Percentiles rank a stretch among this genome's conserved stretches.
phyloP scores from a whole-genome alignment of 2,113 vertebrate species.

The Perccottus glenii region DNA sequence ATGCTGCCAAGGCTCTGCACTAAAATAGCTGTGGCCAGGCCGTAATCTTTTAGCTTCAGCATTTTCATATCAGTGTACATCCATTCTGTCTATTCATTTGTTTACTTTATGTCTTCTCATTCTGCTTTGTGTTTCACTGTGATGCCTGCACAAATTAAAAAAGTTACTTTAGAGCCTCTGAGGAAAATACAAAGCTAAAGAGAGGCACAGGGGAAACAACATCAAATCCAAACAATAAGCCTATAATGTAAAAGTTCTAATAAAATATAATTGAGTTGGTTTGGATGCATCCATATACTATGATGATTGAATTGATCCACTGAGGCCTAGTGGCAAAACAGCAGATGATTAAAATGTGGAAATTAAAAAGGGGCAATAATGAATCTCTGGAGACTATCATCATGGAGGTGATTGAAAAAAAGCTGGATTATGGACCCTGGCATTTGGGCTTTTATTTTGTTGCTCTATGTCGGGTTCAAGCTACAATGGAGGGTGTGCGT shows the following conservation, averaged over 20 bases:
- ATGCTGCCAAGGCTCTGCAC: background rate
- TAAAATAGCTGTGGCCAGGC: background rate
- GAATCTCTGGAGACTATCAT: slow-evolving; percentile 24
- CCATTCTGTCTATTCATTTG: background rate
- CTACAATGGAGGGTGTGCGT: slow-evolving; percentile 38
- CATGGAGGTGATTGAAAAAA: slow-evolving; percentile 1
- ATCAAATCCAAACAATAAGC: slow-evolving; percentile 30
- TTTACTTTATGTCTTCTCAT: slow-evolving; percentile 4
- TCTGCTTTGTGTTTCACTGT: slow-evolving; percentile 5
- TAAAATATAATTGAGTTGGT: slow-evolving; percentile 46
- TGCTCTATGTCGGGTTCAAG: slow-evolving; percentile 12
- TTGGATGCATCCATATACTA: slow-evolving; percentile 28
- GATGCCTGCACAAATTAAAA: slow-evolving; percentile 14
- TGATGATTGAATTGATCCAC: slow-evolving; percentile 57
- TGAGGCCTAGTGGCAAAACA: slow-evolving; percentile 46
- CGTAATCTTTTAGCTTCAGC: background rate
- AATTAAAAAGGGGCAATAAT: slow-evolving; percentile 51
- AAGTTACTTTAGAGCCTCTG: slow-evolving; percentile 25
- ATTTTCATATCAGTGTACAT: background rate
- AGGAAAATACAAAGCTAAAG: slow-evolving; percentile 28
- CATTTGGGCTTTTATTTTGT: slow-evolving; percentile 7
- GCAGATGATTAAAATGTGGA: slow-evolving; percentile 53
- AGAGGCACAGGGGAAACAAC: slow-evolving; percentile 5
- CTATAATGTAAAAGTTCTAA: slow-evolving; percentile 34
- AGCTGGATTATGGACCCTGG: too few relatives aligned